Conservation (phyloP, 2,888 invertebrate genomes). For the Stratiomys singularior region DNA sequence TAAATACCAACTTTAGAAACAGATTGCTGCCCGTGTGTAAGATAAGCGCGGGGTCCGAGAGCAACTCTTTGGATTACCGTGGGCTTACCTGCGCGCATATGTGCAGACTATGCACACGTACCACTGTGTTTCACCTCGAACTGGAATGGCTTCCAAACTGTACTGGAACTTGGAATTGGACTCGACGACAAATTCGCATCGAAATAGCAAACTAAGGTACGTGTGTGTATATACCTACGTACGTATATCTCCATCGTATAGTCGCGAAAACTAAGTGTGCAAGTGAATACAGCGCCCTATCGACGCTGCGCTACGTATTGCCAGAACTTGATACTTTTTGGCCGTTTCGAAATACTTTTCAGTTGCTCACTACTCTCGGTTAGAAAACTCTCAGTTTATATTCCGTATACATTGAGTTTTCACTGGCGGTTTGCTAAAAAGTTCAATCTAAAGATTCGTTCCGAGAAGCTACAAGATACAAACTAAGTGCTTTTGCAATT, state of each 20-base stretch:
- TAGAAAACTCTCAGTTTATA: no score
- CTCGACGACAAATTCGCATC: constrained; percentile 8
- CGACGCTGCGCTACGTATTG: no score
- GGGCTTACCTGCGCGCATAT: constrained; percentile 28
- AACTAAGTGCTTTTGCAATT: no score
- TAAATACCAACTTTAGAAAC: constrained; percentile 8
- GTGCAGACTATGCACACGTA: not conserved
- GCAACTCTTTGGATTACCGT: constrained; percentile 24
- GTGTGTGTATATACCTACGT: not conserved
- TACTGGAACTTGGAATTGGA: not conserved
- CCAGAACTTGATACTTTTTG: no score
- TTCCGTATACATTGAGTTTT: no score
- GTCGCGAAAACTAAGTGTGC: no score
- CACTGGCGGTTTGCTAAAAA: no score
- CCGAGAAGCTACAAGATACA: no score
- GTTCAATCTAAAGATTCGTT: no score
- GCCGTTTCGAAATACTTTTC: no score
- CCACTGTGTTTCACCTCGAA: constrained; percentile 24
- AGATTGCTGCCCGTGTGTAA: constrained; percentile 29
- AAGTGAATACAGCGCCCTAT: no score
- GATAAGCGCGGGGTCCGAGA: constrained; percentile 22
- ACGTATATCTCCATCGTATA: not conserved
- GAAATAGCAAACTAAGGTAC: not conserved
- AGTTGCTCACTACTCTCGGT: no score
- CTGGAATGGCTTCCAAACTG: constrained; percentile 21